Evolutionary conservation across 1,140 invertebrate species (phyloP), one percentile per base, ranked within the genome.

Genomic region (Meloidogyne floridensis): DNA sequence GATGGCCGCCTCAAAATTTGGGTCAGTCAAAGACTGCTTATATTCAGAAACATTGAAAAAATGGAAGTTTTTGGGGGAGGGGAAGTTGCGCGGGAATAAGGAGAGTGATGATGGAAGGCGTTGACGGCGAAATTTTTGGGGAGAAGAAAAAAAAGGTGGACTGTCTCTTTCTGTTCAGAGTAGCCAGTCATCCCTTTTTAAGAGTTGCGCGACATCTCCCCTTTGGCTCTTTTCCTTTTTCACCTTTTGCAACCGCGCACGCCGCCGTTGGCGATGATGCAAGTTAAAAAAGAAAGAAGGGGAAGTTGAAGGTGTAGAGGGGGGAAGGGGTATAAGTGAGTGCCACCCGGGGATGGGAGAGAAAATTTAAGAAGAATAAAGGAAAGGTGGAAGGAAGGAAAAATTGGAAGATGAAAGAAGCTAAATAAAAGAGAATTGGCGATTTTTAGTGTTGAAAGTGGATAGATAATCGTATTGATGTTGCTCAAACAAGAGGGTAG

Each of bases 191-290:
- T 65, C 7, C 15, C 59, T 18, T 18, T 65, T 65, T 65, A 32
- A n/a, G 15, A 65, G 59, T 65, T 65, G 59, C 59, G 59, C 59
- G 59, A 65, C 59, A 65, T 65, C 59, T 65, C n/a, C 15, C 13
- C 13, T 59, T 59, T 59, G 56, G 56, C 56, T 59, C 56, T 10
- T 59, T 65, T 65, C 47, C 47, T 65, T 65, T 65, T n/a, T 65
- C 13, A 59, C 56, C 56, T 65, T 65, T 65, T 65, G 59, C 59
- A 65, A 65, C 59, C 59, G 59, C 59, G 56, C 56, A 59, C 56
- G 56, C 13, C 56, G 56, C 10, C 7, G 13, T 5, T 65, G 47
- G 47, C 47, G 47, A 47, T 47, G 47, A 47, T 47, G 47, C 47
- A 47, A 47, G 47, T 47, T 47, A 47, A 47, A 47, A 47, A 47